Evolutionary conservation across 37 sponge, comb jelly and placozoan species (phyloP), one percentile per base, ranked within the genome.

Genomic region (Chondrosia reniformis): DNA sequence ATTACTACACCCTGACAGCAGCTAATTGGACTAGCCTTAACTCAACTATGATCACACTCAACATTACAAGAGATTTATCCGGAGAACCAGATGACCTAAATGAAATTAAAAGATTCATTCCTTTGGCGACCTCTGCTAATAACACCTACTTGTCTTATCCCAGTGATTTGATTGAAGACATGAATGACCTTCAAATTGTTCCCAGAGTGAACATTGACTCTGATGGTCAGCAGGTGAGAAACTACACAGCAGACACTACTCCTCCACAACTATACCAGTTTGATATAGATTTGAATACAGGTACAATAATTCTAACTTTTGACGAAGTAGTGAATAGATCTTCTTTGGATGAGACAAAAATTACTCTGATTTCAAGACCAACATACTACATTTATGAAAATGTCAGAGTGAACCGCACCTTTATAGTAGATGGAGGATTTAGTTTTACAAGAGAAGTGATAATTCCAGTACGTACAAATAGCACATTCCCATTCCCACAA

Each of bases 231-330:
- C 43, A 44, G 37, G 93, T 87, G 4, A 28, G 44, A 0, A 84
- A 80, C 49, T 95, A 80, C 73, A 86, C 87, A 24, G n/a, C 8
- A 31, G 96, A 95, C 65, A 92, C 84, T 3, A 92, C 92, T 13
- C 64, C 67, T 19, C 96, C 96, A 34, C 76, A 49, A 24, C 64
- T 95, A 21, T 75, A 87, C 75, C 82, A 79, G 0, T 95, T 95
- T 81, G 93, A 95, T 44, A 89, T 95, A 66, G 90, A 95, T 56
- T 83, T 95, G 85, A 79, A 92, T 69, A 55, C 52, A 25, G 89
- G 87, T 3, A 63, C 82, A 21, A 67, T 95, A 6, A 84, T 84
- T 33, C 82, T 95, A 31, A 88, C 89, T 33, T 95, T 95, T 63
- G 77, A 75, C 42, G 96, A 95, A 43, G 86, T 84, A 3, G 46